A percentile compares a stretch with the other conserved stretches of the same genome.
phyloP scores from a whole-genome alignment of 2,888 invertebrate genomes.

The Norana najaformis region DNA sequence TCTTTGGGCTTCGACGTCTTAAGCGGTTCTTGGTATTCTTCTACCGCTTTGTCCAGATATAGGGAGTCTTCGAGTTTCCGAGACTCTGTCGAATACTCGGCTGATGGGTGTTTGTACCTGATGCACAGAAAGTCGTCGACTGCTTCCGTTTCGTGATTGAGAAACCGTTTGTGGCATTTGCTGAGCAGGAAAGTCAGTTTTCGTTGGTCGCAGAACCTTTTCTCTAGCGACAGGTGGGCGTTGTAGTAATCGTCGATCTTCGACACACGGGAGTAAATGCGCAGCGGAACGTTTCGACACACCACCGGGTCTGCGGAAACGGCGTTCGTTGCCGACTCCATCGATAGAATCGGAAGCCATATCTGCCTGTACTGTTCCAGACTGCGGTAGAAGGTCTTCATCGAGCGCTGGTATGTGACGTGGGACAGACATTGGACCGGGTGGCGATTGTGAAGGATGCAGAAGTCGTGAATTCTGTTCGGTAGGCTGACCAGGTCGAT shows the following conservation, averaged over 20 bases:
- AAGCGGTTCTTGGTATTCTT: neutral
- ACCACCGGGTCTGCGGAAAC: constrained; percentile 48
- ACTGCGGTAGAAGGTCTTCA: neutral
- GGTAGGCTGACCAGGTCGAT: neutral
- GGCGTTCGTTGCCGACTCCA: constrained; percentile 51
- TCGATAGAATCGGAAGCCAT: constrained; percentile 46
- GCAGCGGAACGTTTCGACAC: constrained; percentile 48
- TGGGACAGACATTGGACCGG: neutral
- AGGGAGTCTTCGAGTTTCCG: neutral
- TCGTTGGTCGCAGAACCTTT: neutral
- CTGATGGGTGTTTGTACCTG: neutral
- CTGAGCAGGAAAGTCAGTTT: neutral
- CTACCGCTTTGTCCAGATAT: neutral
- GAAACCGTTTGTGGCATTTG: neutral
- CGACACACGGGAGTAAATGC: neutral
- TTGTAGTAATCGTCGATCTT: neutral
- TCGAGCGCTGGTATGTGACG: neutral
- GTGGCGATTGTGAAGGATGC: neutral
- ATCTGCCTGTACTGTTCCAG: constrained; percentile 17
- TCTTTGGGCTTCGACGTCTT: neutral
- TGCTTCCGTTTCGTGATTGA: neutral
- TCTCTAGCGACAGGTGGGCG: neutral
- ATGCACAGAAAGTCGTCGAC: constrained; percentile 24
- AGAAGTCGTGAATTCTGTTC: neutral
- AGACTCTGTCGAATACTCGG: neutral